These are phyloP conservation scores for Eunapius fragilis DNA, from an alignment of 37 sponge, comb jelly and placozoan species.

Conservation along the genomic window DNA sequence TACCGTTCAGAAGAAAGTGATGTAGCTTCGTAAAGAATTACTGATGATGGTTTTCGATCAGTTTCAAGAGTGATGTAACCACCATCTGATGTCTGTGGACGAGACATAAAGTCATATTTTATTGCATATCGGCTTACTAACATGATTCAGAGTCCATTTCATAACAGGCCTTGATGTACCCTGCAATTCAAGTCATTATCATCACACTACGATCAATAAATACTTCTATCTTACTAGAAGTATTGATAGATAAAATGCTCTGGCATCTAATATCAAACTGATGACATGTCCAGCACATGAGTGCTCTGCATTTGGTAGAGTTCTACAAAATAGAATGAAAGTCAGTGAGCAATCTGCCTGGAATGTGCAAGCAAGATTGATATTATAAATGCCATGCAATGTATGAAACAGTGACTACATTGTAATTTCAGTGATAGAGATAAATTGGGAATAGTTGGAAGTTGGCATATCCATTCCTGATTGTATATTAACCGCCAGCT, in stretches of 20 bases:
- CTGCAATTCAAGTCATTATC: not conserved
- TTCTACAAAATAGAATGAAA: constrained; percentile 24
- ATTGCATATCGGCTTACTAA: not conserved
- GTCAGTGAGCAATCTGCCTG: not conserved
- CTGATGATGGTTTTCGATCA: constrained; percentile 53
- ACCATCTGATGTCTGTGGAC: constrained; percentile 46
- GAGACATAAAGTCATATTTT: not conserved
- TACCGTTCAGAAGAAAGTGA: constrained; percentile 60
- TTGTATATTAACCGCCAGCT: no score
- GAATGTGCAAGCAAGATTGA: not conserved
- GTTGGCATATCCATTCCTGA: no score
- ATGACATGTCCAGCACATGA: constrained; percentile 62
- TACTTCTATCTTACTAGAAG: constrained; percentile 28
- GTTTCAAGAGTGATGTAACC: constrained; percentile 69
- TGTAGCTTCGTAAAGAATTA: constrained; percentile 73
- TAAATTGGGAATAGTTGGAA: no score
- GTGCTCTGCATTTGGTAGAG: constrained; percentile 91
- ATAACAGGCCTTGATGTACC: not conserved
- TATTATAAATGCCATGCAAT: no score
- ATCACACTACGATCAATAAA: not conserved
- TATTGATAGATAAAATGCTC: constrained; percentile 64
- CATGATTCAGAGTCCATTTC: not conserved
- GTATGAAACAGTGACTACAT: no score
- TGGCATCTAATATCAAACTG: constrained; percentile 40
- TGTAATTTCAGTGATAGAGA: no score